Base-by-base conservation (phyloP, 1,140 invertebrate species). In the Drosophila willistoni region DNA sequence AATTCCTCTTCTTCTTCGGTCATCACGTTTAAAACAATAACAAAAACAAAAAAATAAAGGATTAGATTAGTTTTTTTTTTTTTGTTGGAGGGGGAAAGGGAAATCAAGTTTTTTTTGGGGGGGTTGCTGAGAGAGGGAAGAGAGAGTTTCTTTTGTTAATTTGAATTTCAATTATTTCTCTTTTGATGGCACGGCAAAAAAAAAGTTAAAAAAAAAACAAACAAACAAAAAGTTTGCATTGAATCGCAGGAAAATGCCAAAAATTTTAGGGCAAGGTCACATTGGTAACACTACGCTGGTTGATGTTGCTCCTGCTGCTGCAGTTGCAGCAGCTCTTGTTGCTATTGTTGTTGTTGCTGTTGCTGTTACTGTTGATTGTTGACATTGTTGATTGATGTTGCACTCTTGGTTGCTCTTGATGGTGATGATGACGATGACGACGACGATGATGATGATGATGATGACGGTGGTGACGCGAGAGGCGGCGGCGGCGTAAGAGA, bases 311-410 rank as follows among this genome's bases (percentile, higher is more conserved):
- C 14, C 14, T 36, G n/a, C 34, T 36, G n/a, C 34, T 57, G 62
- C 33, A 59, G 41, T 0, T 57, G 41, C 3, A 64, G 61, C 9
- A 41, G 56, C 13, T 59, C 34, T n/a, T 63, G 62, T 34, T 57
- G 29, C 29, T 29, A 56, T 19, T 57, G 41, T n/a, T 62, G 62
- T 22, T 62, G 25, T 19, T 68, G 65, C 62, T 72, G 60, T 29
- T 55, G 65, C n/a, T 71, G 76, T 51, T 71, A 67, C 47, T 64
- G 79, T 84, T 76, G 81, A 76, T 71, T 84, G 77, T 77, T 77
- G 81, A 81, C 60, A 77, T 73, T 84, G 77, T 77, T 77, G 75
- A 80, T 80, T 80, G 77, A 67, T 80, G 77, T 47, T 67, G 36
- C 69, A 59, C 47, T 76, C 72, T 57, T 68, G 57, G 51, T 51